A percentile compares a stretch with the other conserved stretches of the same genome.
These are phyloP conservation scores for Crepidodera aurea DNA, from an alignment of 2,888 invertebrate species.

Conservation along the genomic window DNA sequence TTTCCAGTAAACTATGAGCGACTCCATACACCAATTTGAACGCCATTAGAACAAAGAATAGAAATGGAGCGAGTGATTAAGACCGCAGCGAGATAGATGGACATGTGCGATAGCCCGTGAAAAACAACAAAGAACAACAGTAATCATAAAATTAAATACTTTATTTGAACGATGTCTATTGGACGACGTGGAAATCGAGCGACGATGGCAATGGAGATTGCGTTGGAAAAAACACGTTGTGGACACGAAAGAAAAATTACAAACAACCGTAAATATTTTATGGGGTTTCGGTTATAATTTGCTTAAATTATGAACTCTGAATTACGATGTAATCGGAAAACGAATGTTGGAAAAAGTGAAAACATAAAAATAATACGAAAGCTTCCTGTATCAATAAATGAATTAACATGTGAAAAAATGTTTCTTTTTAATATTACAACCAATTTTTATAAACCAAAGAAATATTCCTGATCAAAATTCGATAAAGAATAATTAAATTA, in stretches of 20 bases:
- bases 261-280: constrained; percentile 8
- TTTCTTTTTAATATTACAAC: no score
- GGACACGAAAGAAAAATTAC: constrained; percentile 6
- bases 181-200: neutral
- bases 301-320: neutral
- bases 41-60: neutral
- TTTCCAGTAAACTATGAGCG: no score
- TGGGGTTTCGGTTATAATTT: neutral
- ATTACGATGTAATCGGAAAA: constrained; percentile 3
- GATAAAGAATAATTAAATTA: no score
- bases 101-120: neutral
- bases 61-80: neutral
- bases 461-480: no score
- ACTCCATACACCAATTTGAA: neutral
- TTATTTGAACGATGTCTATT: neutral
- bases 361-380: neutral
- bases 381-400: no score
- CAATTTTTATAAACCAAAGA: no score
- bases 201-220: neutral
- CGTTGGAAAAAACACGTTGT: neutral
- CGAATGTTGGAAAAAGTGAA: neutral
- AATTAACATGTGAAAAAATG: no score
- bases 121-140: constrained; percentile 6
- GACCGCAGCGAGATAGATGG: neutral
- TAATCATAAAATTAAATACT: constrained; percentile 5